Conservation (phyloP, 2,113 vertebrate genomes). For the Halcyon senegalensis region DNA sequence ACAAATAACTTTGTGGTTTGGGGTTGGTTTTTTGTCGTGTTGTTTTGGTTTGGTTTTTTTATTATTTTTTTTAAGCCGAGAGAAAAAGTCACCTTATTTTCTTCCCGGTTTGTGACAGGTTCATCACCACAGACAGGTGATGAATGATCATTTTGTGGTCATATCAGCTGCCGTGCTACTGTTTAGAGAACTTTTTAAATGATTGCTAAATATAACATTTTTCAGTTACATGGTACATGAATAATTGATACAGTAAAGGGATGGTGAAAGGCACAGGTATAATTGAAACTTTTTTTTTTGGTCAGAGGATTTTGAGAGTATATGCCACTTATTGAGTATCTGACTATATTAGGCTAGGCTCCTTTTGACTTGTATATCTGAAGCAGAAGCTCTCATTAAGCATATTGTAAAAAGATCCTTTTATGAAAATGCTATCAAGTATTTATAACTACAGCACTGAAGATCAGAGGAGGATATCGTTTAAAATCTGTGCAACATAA, state of each 20-base stretch:
- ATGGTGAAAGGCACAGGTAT: slow-evolving; percentile 72
- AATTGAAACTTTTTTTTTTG: slow-evolving; percentile 53
- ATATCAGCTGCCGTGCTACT: slow-evolving; percentile 79
- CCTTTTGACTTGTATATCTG: slow-evolving; percentile 45
- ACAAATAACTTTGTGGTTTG: slow-evolving; percentile 69
- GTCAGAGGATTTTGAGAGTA: slow-evolving; percentile 48
- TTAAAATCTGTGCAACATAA: slow-evolving; percentile 55
- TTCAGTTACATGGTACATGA: slow-evolving; percentile 68
- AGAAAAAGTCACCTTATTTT: slow-evolving; percentile 74
- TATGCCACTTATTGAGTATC: slow-evolving; percentile 40
- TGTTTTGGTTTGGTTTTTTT: neutral
- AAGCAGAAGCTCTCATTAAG: slow-evolving; percentile 68
- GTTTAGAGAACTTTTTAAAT: slow-evolving; percentile 70
- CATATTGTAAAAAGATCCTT: slow-evolving; percentile 56
- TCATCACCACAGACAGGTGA: slow-evolving; percentile 82
- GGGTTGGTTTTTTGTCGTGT: neutral
- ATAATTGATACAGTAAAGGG: slow-evolving; percentile 73
- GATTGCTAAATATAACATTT: slow-evolving; percentile 72
- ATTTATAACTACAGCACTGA: slow-evolving; percentile 54
- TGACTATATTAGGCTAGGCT: slow-evolving; percentile 35
- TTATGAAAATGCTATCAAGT: slow-evolving; percentile 53
- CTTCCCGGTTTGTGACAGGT: slow-evolving; percentile 77
- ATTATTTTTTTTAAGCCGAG: slow-evolving; percentile 37
- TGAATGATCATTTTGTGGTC: slow-evolving; percentile 83
- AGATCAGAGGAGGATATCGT: slow-evolving; percentile 55